phyloP scores from a whole-genome alignment of 2,797 vertebrate species.

The Pangasius krempfi region DNA sequence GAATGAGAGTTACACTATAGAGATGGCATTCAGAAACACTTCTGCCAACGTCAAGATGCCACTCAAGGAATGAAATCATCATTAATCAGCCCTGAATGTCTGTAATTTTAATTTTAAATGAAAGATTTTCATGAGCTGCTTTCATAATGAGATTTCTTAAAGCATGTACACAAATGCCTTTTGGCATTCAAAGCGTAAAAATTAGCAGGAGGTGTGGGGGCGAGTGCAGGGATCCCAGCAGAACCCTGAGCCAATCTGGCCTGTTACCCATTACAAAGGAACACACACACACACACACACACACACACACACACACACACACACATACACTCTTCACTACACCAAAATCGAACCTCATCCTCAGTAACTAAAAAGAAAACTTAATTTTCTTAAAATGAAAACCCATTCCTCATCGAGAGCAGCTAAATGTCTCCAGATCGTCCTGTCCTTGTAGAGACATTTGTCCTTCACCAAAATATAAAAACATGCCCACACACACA shows the following conservation, averaged over 20 bases:
- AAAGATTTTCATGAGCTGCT: constrained; percentile 18
- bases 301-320: background rate
- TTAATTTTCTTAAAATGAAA: no score
- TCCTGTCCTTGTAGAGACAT: no score
- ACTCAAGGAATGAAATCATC: constrained; percentile 5
- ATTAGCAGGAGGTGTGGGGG: constrained; percentile 15
- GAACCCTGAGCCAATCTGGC: constrained; percentile 5
- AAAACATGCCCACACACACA: no score
- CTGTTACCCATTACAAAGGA: background rate
- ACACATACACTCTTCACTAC: no score
- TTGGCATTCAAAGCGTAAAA: constrained; percentile 1
- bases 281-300: background rate
- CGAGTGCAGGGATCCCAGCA: constrained; percentile 12
- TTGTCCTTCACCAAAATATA: no score
- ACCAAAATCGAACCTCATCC: no score
- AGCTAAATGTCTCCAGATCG: no score
- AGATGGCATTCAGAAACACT: background rate
- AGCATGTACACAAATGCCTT: background rate
- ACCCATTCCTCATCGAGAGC: no score
- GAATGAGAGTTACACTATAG: background rate
- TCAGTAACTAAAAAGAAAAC: no score
- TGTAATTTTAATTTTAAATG: constrained; percentile 13
- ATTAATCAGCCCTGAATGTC: background rate
- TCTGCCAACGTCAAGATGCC: background rate
- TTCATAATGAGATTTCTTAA: constrained; percentile 12